Conservation (phyloP, 2,113 vertebrate genomes). For the Hipposideros armiger region DNA sequence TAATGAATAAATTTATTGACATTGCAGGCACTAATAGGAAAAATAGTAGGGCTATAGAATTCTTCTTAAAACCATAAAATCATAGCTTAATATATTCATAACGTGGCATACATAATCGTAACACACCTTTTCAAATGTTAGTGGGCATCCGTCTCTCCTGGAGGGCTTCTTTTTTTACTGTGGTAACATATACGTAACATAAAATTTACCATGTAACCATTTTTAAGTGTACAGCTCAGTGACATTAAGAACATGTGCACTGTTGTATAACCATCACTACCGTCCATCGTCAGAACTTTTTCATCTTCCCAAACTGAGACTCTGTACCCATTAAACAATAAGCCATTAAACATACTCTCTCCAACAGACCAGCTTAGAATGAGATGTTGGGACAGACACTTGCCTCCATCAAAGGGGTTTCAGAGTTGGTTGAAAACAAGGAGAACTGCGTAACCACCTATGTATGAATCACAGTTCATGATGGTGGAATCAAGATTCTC, state of each 20-base stretch:
- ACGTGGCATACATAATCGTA: not conserved
- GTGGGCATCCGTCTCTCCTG: not conserved
- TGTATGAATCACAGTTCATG: not conserved
- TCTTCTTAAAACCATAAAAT: not conserved
- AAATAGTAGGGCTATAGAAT: not conserved
- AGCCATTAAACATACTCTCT: not conserved
- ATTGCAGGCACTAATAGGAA: not conserved
- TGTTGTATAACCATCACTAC: not conserved
- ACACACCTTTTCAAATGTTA: not conserved
- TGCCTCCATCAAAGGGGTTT: not conserved
- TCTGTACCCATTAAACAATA: not conserved
- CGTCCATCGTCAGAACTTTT: not conserved
- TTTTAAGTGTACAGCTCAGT: not conserved
- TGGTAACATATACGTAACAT: not conserved
- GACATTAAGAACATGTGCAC: not conserved
- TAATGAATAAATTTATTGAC: not conserved
- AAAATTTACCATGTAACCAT: not conserved
- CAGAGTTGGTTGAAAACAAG: not conserved
- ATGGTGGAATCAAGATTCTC: not conserved
- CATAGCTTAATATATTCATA: not conserved
- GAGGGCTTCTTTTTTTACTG: not conserved
- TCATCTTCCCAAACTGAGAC: not conserved
- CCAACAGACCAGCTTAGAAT: not conserved
- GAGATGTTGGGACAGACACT: not conserved
- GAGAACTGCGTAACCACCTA: not conserved